These are phyloP conservation scores for Drosophila parvula DNA, from an alignment of 1,140 invertebrate species.

Conservation along the genomic window DNA sequence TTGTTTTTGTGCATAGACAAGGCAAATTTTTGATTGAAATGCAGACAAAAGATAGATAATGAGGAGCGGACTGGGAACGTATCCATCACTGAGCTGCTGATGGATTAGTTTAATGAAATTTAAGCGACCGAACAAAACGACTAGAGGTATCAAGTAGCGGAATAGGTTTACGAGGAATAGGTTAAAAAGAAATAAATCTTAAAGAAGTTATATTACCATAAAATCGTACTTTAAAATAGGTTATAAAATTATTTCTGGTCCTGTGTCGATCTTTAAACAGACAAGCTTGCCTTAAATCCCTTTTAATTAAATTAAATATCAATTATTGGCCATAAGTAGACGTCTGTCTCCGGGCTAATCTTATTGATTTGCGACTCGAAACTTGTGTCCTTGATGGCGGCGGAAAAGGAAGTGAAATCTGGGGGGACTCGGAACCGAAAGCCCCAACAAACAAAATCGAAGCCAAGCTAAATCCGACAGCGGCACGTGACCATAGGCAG, in stretches of 20 bases:
- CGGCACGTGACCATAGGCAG: conserved; percentile 57
- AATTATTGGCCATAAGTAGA: neutral
- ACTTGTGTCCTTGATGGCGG: conserved; percentile 37
- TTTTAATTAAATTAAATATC: conserved; percentile 1
- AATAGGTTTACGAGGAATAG: neutral
- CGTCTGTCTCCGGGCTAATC: conserved; percentile 8
- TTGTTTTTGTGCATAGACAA: conserved; percentile 71
- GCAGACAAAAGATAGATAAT: conserved; percentile 52
- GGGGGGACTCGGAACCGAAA: neutral
- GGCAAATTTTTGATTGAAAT: conserved; percentile 78
- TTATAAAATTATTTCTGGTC: neutral
- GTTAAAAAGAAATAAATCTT: neutral
- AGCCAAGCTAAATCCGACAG: conserved; percentile 36
- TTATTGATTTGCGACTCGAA: conserved; percentile 45
- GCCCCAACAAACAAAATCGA: conserved; percentile 34
- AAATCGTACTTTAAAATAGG: neutral
- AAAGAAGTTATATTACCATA: neutral
- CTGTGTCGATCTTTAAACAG: too few relatives aligned
- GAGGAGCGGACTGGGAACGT: conserved; percentile 3
- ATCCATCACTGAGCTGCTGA: conserved; percentile 40
- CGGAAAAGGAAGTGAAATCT: conserved; percentile 33
- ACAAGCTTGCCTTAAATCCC: too few relatives aligned
- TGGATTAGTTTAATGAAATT: conserved; percentile 74
- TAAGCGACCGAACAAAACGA: conserved; percentile 16
- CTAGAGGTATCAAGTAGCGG: neutral